Percentiles rank a stretch among this genome's conserved stretches.
Evolutionary conservation across 2,113 vertebrate genomes (phyloP).

Genomic region (Mobula hypostoma): DNA sequence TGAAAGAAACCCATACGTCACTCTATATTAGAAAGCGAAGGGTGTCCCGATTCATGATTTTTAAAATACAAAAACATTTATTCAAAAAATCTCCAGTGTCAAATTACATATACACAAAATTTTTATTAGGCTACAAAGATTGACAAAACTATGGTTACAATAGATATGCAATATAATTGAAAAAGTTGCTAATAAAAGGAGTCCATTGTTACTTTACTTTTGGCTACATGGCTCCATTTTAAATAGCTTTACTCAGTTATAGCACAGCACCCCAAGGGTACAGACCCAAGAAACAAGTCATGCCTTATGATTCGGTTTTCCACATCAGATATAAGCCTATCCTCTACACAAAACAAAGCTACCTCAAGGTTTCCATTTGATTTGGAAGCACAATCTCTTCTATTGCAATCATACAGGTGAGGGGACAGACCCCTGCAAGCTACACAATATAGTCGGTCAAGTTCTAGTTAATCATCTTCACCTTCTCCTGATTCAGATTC

Average conservation of each 20-base stretch:
- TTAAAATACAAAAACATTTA: conserved; percentile 78
- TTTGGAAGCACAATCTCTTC: conserved; percentile 56
- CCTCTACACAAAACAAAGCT: conserved; percentile 58
- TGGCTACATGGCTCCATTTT: conserved; percentile 52
- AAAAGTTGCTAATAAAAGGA: conserved; percentile 64
- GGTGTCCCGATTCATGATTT: neutral
- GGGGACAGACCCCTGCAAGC: conserved; percentile 46
- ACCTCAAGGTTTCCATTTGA: conserved; percentile 57
- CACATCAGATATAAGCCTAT: conserved; percentile 54
- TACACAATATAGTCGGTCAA: conserved; percentile 48
- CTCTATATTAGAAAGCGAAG: neutral
- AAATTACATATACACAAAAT: conserved; percentile 64
- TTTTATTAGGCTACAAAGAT: conserved; percentile 60
- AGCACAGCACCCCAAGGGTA: conserved; percentile 56
- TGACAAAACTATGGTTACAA: conserved; percentile 55
- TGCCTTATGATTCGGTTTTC: conserved; percentile 56
- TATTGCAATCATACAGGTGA: conserved; percentile 50
- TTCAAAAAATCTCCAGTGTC: conserved; percentile 68
- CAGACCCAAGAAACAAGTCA: conserved; percentile 59
- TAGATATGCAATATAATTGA: conserved; percentile 63
- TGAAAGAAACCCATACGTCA: neutral
- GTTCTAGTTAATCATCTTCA: conserved; percentile 63
- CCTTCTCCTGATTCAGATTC: conserved; percentile 78
- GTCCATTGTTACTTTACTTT: conserved; percentile 51
- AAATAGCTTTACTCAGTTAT: conserved; percentile 59